Conservation (phyloP, 2,888 invertebrate species). For the Erynnis tages region DNA sequence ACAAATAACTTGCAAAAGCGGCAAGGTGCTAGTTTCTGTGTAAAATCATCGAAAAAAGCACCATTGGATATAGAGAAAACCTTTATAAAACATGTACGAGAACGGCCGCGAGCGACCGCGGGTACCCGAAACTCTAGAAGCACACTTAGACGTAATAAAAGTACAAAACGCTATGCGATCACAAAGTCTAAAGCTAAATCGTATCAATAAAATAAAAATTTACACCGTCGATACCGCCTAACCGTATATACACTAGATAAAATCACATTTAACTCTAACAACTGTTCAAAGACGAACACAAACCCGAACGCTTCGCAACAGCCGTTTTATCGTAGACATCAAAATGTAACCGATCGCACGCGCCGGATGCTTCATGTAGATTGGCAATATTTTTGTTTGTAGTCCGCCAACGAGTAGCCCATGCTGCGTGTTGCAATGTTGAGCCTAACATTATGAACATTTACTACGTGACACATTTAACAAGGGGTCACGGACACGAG, state of each 20-base stretch:
- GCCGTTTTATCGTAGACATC: too few relatives aligned
- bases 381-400: too few relatives aligned
- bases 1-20: conserved; percentile 24
- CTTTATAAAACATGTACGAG: conserved; percentile 9
- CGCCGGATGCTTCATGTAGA: too few relatives aligned
- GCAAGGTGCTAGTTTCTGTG: conserved; percentile 24
- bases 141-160: conserved; percentile 52
- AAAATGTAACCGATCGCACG: too few relatives aligned
- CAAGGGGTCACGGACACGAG: too few relatives aligned
- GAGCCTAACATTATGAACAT: too few relatives aligned
- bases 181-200: conserved; percentile 70
- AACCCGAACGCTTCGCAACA: too few relatives aligned
- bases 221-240: conserved; percentile 73
- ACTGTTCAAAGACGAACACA: conserved; percentile 21
- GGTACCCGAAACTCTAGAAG: conserved; percentile 43
- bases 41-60: conserved; percentile 28
- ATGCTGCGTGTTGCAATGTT: too few relatives aligned
- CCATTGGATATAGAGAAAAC: conserved; percentile 25
- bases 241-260: conserved; percentile 73
- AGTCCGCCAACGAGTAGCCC: too few relatives aligned
- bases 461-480: too few relatives aligned
- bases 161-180: conserved; percentile 78
- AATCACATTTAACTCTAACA: conserved; percentile 68
- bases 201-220: conserved; percentile 69
- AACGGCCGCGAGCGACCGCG: neutral